Conservation (phyloP, 2,113 vertebrate species). For the Macaca fascicularis region DNA sequence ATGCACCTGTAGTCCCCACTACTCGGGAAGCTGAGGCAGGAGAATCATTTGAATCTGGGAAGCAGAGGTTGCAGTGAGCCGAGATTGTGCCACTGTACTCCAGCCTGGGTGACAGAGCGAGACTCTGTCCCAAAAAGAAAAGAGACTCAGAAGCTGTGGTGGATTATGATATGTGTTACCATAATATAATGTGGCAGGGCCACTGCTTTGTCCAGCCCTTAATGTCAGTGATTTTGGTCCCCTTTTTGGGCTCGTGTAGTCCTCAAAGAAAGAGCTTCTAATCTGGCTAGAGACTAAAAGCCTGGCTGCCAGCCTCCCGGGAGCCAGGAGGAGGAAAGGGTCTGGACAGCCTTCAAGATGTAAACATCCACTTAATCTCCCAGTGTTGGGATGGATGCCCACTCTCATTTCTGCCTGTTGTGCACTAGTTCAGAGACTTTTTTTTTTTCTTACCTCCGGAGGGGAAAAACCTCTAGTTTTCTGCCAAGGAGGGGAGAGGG, state of each 20-base stretch:
- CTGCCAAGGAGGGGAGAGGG: not conserved
- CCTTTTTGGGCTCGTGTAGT: not conserved
- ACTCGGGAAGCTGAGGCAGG: too few species aligned
- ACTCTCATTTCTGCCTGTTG: not conserved
- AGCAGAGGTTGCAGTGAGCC: too few species aligned
- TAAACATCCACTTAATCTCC: too few species aligned
- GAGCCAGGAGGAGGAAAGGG: not conserved
- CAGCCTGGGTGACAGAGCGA: too few species aligned
- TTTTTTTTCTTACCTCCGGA: not conserved
- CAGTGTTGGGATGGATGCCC: not conserved
- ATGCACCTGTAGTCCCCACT: too few species aligned
- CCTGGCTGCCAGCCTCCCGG: not conserved
- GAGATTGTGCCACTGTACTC: too few species aligned
- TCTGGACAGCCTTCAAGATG: not conserved
- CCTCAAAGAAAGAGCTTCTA: not conserved
- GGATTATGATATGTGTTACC: not conserved
- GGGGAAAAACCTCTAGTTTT: not conserved
- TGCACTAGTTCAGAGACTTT: not conserved
- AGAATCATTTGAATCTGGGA: too few species aligned
- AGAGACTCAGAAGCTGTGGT: not conserved
- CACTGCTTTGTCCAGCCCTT: not conserved
- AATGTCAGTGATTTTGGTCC: not conserved
- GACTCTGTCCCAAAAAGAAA: too few species aligned
- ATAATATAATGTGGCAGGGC: not conserved
- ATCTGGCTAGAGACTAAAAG: not conserved